Conservation (phyloP, 2,888 invertebrate genomes). For the Orthonychiurus folsomi region DNA sequence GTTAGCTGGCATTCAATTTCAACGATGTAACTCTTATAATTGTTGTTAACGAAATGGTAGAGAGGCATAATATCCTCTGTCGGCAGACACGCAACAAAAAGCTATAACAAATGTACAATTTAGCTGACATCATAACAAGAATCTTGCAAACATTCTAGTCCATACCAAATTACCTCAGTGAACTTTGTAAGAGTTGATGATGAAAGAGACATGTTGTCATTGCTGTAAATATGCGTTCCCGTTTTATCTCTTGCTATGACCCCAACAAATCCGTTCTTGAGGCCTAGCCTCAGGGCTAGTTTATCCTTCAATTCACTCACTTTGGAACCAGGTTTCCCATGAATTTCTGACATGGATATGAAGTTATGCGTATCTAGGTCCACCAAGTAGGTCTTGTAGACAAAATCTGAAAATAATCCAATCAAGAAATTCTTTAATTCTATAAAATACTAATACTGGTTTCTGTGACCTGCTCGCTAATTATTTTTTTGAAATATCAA, state of each 20-base stretch:
- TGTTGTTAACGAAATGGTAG: background rate
- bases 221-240: background rate
- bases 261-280: background rate
- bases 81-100: background rate
- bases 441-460: no score
- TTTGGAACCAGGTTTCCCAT: background rate
- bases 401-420: background rate
- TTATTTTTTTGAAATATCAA: no score
- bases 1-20: background rate
- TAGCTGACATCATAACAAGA: no score
- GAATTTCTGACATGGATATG: background rate
- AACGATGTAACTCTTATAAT: background rate
- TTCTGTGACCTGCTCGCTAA: no score
- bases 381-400: constrained; percentile 3
- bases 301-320: background rate
- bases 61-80: background rate
- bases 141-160: no score
- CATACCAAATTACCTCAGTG: background rate
- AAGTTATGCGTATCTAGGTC: background rate
- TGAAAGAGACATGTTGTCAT: no score
- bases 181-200: background rate
- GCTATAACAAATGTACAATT: background rate
- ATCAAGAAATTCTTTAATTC: no score
- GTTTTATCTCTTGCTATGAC: background rate
- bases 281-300: background rate